Evolutionary conservation across 2,113 vertebrate genomes (phyloP).

Genomic region (Melozone crissalis): DNA sequence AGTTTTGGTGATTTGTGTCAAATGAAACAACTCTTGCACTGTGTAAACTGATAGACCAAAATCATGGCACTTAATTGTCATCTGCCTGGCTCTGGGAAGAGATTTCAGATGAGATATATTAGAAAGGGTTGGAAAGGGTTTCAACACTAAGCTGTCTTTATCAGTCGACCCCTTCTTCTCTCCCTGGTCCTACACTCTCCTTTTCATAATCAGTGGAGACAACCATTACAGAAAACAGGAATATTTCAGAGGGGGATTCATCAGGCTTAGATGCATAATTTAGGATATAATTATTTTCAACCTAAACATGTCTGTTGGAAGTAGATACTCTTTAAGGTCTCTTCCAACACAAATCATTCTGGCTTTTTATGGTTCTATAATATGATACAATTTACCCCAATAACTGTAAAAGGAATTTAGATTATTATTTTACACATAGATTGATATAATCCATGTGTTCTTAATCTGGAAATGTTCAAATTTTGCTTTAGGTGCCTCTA

Average conservation of each 20-base stretch:
- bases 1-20: neutral
- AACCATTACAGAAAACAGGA: neutral
- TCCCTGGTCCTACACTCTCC: rapidly evolving
- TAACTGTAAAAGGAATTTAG: neutral
- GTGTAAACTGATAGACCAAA: neutral
- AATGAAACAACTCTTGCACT: neutral
- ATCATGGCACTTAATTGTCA: neutral
- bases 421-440: neutral
- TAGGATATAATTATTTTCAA: neutral
- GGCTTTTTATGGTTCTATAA: neutral
- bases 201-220: neutral
- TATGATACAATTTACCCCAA: neutral
- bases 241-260: neutral
- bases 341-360: neutral
- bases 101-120: neutral
- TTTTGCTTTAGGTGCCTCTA: neutral
- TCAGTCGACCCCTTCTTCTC: neutral
- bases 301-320: neutral
- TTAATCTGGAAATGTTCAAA: neutral
- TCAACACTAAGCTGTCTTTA: neutral
- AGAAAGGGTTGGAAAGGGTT: neutral
- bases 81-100: neutral
- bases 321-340: neutral
- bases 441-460: neutral
- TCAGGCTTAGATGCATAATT: neutral